Evolutionary conservation across 2,797 vertebrate species (phyloP).

Genomic region (Numenius phaeopus): DNA sequence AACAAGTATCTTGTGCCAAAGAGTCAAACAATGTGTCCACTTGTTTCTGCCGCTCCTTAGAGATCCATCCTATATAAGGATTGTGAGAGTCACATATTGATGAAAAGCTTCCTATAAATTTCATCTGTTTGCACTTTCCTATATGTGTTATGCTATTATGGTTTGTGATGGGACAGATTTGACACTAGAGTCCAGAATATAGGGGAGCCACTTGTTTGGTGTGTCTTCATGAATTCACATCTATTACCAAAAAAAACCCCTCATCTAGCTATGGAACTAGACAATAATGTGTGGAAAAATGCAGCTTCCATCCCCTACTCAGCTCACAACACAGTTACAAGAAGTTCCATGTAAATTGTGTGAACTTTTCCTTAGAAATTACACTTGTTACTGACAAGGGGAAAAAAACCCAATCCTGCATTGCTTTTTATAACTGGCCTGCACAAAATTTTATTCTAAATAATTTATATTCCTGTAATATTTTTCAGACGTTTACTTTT

Average conservation of each 20-base stretch:
- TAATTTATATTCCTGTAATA: neutral
- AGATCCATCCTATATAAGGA: neutral
- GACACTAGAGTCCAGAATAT: neutral
- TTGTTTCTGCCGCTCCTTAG: neutral
- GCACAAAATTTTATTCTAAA: neutral
- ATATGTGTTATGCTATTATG: neutral
- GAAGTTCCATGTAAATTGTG: neutral
- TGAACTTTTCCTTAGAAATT: neutral
- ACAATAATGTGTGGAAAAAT: neutral
- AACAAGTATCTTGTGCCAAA: neutral
- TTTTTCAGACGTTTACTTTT: neutral
- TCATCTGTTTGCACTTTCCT: neutral
- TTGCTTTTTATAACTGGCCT: neutral
- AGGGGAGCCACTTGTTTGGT: neutral
- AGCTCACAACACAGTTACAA: neutral
- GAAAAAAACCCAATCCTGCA: fast-evolving
- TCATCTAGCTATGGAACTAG: neutral
- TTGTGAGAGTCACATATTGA: neutral
- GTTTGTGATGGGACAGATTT: neutral
- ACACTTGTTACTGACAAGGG: neutral
- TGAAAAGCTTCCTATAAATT: neutral
- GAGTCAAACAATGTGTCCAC: neutral
- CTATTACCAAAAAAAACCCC: neutral
- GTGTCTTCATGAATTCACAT: neutral
- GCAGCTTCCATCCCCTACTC: neutral